phyloP scores from a whole-genome alignment of 2,113 vertebrate species.

The Gobius niger region DNA sequence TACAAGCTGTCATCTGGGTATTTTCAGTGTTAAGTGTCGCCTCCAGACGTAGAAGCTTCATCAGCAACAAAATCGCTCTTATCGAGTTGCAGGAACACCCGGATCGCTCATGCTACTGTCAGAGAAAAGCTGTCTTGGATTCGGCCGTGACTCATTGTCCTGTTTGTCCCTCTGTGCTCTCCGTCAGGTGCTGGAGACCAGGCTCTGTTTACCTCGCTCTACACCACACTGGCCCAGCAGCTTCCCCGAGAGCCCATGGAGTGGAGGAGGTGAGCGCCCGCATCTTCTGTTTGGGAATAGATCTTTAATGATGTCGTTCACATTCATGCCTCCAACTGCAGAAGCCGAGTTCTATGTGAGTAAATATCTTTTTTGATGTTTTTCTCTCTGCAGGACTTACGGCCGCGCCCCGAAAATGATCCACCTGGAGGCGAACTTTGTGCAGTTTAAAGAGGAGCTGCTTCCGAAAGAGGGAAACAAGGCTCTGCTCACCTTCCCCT shows the following conservation, averaged over 20 bases:
- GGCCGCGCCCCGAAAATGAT: constrained; percentile 99
- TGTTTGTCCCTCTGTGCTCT: not conserved
- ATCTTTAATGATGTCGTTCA: not conserved
- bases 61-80: too few relatives aligned
- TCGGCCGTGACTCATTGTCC: not conserved
- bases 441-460: constrained; percentile 98
- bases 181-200: constrained; percentile 92
- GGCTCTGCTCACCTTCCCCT: constrained; percentile 96
- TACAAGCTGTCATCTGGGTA: too few relatives aligned
- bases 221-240: constrained; percentile 89
- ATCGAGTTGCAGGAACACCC: not conserved
- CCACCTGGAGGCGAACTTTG: constrained; percentile 98
- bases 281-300: not conserved
- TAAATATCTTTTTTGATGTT: not conserved
- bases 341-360: not conserved
- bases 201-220: constrained; percentile 88
- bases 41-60: too few relatives aligned
- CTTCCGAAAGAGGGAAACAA: constrained; percentile 97
- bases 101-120: not conserved
- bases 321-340: not conserved
- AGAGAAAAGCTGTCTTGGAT: too few relatives aligned
- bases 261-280: constrained; percentile 93
- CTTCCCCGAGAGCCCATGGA: constrained; percentile 96
- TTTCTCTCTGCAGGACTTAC: constrained; percentile 81
- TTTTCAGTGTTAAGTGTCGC: too few relatives aligned